Conservation (phyloP, 1,140 invertebrate species). For the Leguminivora glycinivorella region DNA sequence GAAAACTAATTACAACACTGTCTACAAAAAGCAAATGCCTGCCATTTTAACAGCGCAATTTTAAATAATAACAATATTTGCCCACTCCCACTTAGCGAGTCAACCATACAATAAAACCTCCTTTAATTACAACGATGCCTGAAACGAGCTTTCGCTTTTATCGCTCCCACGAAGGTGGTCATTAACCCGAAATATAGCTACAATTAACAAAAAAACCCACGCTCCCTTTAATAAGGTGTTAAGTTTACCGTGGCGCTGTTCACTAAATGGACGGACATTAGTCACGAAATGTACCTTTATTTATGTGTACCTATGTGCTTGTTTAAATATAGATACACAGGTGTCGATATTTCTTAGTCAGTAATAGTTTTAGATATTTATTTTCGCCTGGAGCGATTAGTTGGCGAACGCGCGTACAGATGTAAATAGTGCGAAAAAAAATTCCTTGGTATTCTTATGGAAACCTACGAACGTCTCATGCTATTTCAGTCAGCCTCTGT, state of each 20-base stretch:
- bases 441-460: too few species aligned
- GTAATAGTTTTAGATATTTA: not conserved
- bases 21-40: not conserved
- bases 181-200: constrained; percentile 67
- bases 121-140: constrained; percentile 60
- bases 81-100: constrained; percentile 44
- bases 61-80: constrained; percentile 14
- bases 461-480: too few species aligned
- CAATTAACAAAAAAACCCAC: constrained; percentile 72
- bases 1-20: not conserved
- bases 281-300: constrained; percentile 37
- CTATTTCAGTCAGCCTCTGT: too few species aligned
- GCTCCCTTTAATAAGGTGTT: constrained; percentile 68
- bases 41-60: not conserved
- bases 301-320: constrained; percentile 19
- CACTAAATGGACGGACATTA: constrained; percentile 34
- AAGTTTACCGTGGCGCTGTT: constrained; percentile 51
- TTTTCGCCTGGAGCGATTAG: not conserved
- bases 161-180: constrained; percentile 59
- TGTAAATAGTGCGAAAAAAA: too few species aligned
- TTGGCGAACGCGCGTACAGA: too few species aligned
- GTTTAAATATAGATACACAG: not conserved
- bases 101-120: constrained; percentile 55
- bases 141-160: constrained; percentile 62
- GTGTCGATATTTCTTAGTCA: not conserved